Conservation (phyloP, 2,888 invertebrate species). For the Drosophila buzzatii region DNA sequence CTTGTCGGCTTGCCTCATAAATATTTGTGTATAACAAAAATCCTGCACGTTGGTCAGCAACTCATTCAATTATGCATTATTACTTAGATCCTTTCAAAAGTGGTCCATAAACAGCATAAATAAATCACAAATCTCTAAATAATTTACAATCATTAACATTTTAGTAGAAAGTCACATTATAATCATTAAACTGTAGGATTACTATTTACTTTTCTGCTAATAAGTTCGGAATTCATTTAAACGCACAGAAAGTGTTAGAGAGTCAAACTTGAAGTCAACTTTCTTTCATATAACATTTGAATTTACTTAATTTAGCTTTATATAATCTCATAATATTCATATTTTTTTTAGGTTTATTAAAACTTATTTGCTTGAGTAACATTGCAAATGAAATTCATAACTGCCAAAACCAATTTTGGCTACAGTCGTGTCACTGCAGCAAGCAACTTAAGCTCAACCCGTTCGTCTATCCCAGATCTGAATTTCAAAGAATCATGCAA, state of each 20-base stretch:
- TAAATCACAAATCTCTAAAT: constrained; percentile 20
- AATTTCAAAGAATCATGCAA: constrained; percentile 56
- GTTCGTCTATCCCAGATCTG: constrained; percentile 20
- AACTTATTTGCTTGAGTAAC: constrained; percentile 11
- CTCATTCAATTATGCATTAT: constrained; percentile 57
- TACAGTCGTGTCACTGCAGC: constrained; percentile 12
- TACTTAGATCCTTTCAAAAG: constrained; percentile 31
- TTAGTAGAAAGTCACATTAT: not conserved
- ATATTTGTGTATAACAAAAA: constrained; percentile 15
- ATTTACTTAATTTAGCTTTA: not conserved
- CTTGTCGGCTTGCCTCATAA: constrained; percentile 3
- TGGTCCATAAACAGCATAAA: constrained; percentile 41
- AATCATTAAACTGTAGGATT: not conserved
- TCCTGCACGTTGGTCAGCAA: constrained; percentile 18
- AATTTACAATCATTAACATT: constrained; percentile 14
- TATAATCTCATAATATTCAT: not conserved
- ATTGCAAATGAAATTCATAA: constrained; percentile 47
- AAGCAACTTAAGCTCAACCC: constrained; percentile 8
- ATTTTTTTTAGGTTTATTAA: not conserved
- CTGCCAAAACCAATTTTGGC: constrained; percentile 39
- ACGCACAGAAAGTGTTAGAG: no score
- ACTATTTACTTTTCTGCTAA: not conserved
- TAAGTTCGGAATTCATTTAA: not conserved
- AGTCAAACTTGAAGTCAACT: not conserved
- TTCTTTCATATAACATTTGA: not conserved